Percentiles rank a stretch among this genome's conserved stretches.
phyloP scores from a whole-genome alignment of 2,888 invertebrate genomes.

The Drosophila sordidula region DNA sequence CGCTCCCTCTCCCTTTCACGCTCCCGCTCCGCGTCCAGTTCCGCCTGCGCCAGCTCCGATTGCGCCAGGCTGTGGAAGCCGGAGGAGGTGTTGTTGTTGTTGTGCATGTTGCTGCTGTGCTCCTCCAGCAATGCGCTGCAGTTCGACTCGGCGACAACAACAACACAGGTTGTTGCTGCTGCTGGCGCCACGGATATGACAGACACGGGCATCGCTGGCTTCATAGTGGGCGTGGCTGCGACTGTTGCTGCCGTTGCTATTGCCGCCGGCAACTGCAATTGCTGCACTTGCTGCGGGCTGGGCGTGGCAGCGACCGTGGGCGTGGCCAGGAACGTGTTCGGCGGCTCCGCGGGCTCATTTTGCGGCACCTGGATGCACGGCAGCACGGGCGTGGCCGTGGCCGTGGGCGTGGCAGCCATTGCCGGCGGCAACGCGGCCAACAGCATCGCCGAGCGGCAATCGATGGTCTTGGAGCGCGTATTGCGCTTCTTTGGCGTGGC shows the following conservation, averaged over 20 bases:
- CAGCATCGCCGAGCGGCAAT: constrained; percentile 65
- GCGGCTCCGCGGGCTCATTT: constrained; percentile 4
- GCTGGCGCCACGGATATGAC: constrained; percentile 67
- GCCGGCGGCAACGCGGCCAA: constrained; percentile 11
- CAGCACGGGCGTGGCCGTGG: constrained; percentile 2
- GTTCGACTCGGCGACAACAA: constrained; percentile 18
- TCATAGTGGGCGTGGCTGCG: not conserved
- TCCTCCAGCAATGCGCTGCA: constrained; percentile 62
- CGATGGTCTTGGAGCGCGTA: constrained; percentile 81
- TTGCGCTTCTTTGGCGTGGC: constrained; percentile 71
- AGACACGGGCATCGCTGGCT: constrained; percentile 58
- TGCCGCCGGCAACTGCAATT: not conserved
- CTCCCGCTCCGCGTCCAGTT: constrained; percentile 2
- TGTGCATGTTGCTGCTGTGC: constrained; percentile 70
- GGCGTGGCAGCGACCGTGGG: not conserved
- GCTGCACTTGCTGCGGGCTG: not conserved
- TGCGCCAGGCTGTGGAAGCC: constrained; percentile 80
- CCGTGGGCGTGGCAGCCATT: not conserved
- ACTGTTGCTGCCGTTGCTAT: not conserved
- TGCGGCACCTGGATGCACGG: constrained; percentile 3
- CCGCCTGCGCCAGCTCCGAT: constrained; percentile 48
- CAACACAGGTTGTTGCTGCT: not conserved
- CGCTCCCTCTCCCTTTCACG: not conserved
- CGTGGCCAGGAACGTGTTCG: not conserved
- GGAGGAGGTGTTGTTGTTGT: constrained; percentile 80